A percentile compares a stretch with the other conserved stretches of the same genome.
Evolutionary conservation across 2,113 vertebrate species (phyloP).

Genomic region (Notarius lentiginosus): DNA sequence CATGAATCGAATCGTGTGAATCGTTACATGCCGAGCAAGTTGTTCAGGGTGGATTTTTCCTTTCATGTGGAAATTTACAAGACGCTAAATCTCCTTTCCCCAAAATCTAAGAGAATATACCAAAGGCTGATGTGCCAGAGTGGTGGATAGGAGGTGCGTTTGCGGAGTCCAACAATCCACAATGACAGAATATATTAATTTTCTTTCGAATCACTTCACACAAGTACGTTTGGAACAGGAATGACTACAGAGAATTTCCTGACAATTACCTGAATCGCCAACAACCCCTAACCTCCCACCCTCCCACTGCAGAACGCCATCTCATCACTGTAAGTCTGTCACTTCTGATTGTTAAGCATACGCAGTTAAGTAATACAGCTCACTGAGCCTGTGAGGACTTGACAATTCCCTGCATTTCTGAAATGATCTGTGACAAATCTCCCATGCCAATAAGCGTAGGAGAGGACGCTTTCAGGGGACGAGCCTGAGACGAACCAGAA

Average conservation of each 20-base stretch:
- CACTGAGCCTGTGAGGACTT: neutral
- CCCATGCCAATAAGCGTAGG: neutral
- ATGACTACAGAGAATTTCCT: neutral
- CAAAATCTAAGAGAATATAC: neutral
- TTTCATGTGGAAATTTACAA: neutral
- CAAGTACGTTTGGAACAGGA: neutral
- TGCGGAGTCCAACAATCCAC: neutral
- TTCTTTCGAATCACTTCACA: neutral
- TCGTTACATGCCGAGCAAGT: too few relatives aligned
- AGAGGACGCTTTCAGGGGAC: neutral
- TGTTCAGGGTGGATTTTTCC: neutral
- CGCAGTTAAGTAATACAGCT: neutral
- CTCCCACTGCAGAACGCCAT: neutral
- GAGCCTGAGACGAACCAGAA: neutral
- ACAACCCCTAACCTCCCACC: neutral
- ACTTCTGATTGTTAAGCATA: neutral
- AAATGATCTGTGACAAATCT: constrained; percentile 6
- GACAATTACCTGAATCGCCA: neutral
- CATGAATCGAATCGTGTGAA: too few relatives aligned
- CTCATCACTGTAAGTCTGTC: neutral
- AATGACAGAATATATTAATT: neutral
- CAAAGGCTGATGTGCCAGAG: neutral
- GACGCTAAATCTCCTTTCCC: neutral
- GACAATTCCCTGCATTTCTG: neutral
- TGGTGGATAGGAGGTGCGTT: neutral